Evolutionary conservation across 2,113 vertebrate species (phyloP).

Genomic region (Vombatus ursinus): DNA sequence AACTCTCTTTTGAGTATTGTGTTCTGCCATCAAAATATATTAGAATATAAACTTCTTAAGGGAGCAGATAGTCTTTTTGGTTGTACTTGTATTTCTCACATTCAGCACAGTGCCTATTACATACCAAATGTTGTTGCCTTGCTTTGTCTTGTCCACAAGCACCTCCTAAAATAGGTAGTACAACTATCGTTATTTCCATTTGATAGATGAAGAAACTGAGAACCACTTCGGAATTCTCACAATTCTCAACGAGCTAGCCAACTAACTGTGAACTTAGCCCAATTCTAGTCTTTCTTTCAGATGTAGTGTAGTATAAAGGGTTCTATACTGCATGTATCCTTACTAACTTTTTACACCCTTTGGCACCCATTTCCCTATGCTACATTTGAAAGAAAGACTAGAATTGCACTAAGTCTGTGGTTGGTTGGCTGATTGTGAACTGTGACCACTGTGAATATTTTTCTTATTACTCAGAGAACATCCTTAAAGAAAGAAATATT

Average conservation of each 20-base stretch:
- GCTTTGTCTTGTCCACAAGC: neutral
- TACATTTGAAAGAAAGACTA: slow-evolving; percentile 30
- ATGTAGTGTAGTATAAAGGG: neutral
- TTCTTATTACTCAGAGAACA: slow-evolving; percentile 1
- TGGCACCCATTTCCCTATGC: neutral
- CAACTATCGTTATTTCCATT: neutral
- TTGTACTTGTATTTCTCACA: neutral
- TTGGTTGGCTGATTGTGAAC: neutral
- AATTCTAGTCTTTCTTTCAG: neutral
- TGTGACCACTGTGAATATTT: neutral
- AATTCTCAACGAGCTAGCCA: neutral
- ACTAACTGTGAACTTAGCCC: neutral
- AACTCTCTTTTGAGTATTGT: neutral
- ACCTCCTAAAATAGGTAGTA: neutral
- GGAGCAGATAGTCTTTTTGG: neutral
- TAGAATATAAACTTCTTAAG: neutral
- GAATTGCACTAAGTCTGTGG: neutral
- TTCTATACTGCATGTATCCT: neutral
- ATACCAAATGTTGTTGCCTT: neutral
- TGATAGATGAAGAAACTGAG: neutral
- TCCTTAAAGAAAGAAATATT: slow-evolving; percentile 29
- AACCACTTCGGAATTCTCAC: neutral
- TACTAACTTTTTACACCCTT: neutral
- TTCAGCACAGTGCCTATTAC: neutral
- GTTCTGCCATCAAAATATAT: too few relatives aligned